A percentile compares a stretch with the other conserved stretches of the same genome.
Conservation (phyloP, 2,113 vertebrate species). For the Geococcyx californianus region DNA sequence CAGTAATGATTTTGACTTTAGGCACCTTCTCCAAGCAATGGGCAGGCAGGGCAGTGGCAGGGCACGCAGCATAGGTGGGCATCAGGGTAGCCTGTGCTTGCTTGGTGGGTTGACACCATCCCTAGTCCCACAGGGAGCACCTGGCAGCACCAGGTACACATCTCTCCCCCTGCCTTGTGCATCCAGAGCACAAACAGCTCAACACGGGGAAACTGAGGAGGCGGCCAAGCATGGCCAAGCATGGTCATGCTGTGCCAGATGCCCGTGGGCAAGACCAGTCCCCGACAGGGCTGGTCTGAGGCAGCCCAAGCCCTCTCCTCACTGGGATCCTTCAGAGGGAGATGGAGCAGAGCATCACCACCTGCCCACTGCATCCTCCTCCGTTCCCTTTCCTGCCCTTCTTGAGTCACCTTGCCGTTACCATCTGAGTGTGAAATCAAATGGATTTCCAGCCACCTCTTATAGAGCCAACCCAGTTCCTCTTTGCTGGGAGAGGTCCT, state of each 20-base stretch:
- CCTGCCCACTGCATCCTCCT: fast-evolving
- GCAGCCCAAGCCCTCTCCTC: background rate
- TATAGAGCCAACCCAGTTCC: background rate
- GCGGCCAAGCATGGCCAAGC: fast-evolving
- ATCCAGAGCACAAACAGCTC: background rate
- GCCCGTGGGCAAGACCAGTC: background rate
- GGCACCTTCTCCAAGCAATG: background rate
- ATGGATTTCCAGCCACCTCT: background rate
- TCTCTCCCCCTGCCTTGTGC: background rate
- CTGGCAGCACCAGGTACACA: background rate
- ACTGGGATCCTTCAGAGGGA: background rate
- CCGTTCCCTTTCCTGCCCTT: background rate
- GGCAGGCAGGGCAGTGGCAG: background rate
- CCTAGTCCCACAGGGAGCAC: background rate
- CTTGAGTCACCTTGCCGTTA: background rate
- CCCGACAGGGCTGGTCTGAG: too few relatives aligned
- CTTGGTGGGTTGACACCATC: fast-evolving
- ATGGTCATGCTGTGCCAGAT: fast-evolving
- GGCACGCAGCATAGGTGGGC: fast-evolving
- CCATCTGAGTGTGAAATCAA: background rate
- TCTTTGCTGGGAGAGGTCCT: background rate
- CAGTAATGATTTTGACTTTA: background rate
- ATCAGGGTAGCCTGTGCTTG: fast-evolving
- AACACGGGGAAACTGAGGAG: too few relatives aligned
- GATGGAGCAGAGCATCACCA: fast-evolving